Evolutionary conservation across 2,888 invertebrate species (phyloP).

Genomic region (Noctua fimbriata): DNA sequence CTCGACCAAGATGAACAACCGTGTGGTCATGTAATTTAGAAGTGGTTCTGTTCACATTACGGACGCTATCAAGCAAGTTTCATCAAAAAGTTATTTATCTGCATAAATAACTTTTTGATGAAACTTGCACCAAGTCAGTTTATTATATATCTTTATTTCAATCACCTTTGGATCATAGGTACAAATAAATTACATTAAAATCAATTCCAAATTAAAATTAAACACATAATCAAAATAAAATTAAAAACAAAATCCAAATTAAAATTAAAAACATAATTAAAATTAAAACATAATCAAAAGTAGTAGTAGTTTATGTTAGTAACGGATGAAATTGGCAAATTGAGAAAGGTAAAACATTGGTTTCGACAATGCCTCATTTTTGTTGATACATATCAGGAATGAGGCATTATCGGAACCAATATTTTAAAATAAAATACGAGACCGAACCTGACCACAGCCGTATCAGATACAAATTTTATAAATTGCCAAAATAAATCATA

Average conservation of each 20-base stretch:
- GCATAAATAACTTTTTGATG: neutral
- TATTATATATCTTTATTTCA: too few relatives aligned
- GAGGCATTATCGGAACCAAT: conserved; percentile 18
- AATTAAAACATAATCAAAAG: too few relatives aligned
- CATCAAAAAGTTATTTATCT: too few relatives aligned
- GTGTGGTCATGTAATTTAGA: conserved; percentile 37
- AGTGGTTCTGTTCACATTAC: conserved; percentile 6
- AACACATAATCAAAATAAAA: too few relatives aligned
- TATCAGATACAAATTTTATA: conserved; percentile 40
- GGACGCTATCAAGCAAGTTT: neutral
- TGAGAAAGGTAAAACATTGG: neutral
- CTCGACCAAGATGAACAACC: conserved; percentile 30
- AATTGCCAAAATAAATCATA: conserved; percentile 49
- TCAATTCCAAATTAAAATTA: too few relatives aligned
- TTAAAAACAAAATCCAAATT: too few relatives aligned
- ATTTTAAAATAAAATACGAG: conserved; percentile 15
- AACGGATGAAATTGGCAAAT: neutral
- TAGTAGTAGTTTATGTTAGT: too few relatives aligned
- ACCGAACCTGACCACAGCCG: neutral
- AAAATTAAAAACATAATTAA: too few relatives aligned
- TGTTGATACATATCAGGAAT: neutral
- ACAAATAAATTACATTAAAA: too few relatives aligned
- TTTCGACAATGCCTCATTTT: neutral
- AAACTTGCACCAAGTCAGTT: neutral
- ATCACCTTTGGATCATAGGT: too few relatives aligned